These are phyloP conservation scores for Halocynthia aurantium DNA, from an alignment of 23 tunicate genomes.

Conservation along the genomic window DNA sequence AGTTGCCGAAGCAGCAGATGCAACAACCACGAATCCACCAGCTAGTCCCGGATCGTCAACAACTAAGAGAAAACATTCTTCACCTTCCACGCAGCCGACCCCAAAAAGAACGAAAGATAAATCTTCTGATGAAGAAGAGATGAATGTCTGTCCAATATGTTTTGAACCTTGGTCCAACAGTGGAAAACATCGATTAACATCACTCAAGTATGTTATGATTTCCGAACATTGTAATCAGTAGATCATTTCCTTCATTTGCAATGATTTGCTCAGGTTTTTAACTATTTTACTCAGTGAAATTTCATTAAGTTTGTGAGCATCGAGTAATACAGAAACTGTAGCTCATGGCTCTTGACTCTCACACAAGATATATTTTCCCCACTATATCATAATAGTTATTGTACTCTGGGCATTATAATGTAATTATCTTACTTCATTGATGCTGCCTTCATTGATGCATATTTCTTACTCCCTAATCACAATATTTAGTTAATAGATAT, in stretches of 20 bases:
- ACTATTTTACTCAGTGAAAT: neutral
- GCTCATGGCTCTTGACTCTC: neutral
- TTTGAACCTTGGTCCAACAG: slow-evolving; percentile 80
- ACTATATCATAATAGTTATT: no score
- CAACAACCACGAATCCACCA: neutral
- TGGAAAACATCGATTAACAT: slow-evolving; percentile 66
- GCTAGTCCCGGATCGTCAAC: neutral
- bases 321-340: no score
- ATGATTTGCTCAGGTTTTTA: neutral
- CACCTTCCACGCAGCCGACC: slow-evolving; percentile 13
- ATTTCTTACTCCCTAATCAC: no score
- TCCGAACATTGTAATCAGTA: neutral
- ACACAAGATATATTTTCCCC: no score
- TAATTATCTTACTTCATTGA: no score
- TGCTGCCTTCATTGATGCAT: no score
- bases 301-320: no score
- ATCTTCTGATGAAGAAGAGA: slow-evolving; percentile 48
- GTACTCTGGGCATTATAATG: no score
- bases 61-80: slow-evolving; percentile 45
- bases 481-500: no score
- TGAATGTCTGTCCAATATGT: slow-evolving; percentile 66
- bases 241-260: neutral
- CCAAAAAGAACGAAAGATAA: slow-evolving; percentile 25
- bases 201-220: slow-evolving; percentile 47
- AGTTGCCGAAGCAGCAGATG: neutral